These are phyloP conservation scores for Papilio polyxenes DNA, from an alignment of 1,140 invertebrate genomes.

Conservation along the genomic window DNA sequence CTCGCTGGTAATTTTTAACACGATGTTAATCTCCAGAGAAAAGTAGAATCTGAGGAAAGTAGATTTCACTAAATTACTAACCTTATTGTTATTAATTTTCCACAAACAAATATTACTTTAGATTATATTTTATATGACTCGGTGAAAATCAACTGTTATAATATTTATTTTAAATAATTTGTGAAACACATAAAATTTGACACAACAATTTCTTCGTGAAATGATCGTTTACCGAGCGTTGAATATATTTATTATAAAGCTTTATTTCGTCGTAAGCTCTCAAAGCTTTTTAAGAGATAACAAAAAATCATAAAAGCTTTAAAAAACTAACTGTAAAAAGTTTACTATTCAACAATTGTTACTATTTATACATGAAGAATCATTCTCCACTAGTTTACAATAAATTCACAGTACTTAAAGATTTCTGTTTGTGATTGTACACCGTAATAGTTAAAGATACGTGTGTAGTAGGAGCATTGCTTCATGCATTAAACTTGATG, in stretches of 20 bases:
- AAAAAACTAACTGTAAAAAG: background rate
- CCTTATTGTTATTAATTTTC: background rate
- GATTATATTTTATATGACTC: background rate
- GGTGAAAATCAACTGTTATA: too few species aligned
- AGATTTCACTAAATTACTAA: constrained; percentile 27
- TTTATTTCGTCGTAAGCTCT: too few species aligned
- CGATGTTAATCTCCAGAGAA: constrained; percentile 32
- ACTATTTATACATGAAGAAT: background rate
- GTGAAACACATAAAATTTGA: too few species aligned
- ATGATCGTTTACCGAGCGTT: too few species aligned
- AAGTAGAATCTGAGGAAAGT: constrained; percentile 27
- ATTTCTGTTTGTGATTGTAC: background rate
- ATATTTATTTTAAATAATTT: too few species aligned
- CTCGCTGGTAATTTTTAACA: constrained; percentile 31
- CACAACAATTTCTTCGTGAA: too few species aligned
- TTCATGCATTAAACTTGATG: background rate
- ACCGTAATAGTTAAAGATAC: background rate
- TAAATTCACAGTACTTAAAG: background rate
- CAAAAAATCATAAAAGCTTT: background rate
- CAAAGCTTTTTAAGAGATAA: too few species aligned
- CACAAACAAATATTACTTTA: background rate
- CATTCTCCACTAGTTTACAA: background rate
- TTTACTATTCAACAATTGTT: background rate
- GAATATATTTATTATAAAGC: too few species aligned
- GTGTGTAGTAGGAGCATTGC: background rate